Percentiles rank a stretch among this genome's conserved stretches.
phyloP scores from a whole-genome alignment of 2,113 vertebrate genomes.

The Perognathus longimembris region DNA sequence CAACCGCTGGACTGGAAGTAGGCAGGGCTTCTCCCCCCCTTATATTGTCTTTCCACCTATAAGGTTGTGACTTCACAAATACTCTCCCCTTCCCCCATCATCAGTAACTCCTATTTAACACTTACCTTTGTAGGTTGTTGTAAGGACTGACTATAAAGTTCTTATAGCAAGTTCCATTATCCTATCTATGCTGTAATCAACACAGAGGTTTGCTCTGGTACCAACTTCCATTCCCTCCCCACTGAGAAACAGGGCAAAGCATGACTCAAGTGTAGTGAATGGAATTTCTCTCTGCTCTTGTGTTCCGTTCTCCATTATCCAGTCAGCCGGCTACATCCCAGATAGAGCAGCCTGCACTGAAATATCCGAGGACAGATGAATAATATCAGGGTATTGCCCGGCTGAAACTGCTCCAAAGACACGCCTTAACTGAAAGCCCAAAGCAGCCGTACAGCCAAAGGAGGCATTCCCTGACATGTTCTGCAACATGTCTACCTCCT shows the following conservation, averaged over 20 bases:
- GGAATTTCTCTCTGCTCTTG: neutral
- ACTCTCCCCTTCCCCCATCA: neutral
- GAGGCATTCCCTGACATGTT: accelerated
- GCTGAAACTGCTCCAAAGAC: neutral
- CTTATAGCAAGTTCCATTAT: neutral
- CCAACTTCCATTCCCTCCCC: neutral
- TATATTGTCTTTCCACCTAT: conserved; percentile 27
- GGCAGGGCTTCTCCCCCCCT: neutral
- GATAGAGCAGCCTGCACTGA: neutral
- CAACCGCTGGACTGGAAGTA: neutral
- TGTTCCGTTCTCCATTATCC: neutral
- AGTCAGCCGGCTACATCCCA: neutral
- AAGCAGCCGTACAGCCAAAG: neutral
- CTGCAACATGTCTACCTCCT: neutral
- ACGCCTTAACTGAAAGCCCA: neutral
- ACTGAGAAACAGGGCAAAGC: neutral
- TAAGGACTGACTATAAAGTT: neutral
- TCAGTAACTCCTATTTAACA: neutral
- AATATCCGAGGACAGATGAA: neutral
- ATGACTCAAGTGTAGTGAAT: neutral
- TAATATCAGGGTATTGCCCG: neutral
- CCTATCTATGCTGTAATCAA: neutral
- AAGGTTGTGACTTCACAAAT: conserved; percentile 8
- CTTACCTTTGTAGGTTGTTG: neutral
- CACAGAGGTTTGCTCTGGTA: neutral